A percentile compares a stretch with the other conserved stretches of the same genome.
Conservation (phyloP, 2,113 vertebrate genomes). For the Falco punctatus region DNA sequence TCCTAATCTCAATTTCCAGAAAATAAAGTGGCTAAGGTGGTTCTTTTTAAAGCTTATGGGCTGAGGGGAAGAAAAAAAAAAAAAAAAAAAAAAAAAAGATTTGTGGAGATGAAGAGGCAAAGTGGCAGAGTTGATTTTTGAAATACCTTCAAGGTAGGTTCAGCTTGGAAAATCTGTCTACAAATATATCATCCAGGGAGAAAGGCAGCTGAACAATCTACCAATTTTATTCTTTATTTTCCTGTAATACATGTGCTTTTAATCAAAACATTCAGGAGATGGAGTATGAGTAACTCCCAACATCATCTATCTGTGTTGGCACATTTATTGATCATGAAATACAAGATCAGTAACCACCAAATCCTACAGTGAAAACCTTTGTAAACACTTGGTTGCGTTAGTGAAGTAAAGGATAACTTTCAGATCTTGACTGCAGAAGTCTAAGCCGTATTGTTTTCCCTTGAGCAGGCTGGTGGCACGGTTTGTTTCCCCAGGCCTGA, state of each 20-base stretch:
- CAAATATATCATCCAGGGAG: neutral
- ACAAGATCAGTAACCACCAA: neutral
- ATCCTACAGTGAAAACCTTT: neutral
- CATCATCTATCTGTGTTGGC: neutral
- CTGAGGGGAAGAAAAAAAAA: neutral
- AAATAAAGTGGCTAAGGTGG: neutral
- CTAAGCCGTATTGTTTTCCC: neutral
- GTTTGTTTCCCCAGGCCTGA: neutral
- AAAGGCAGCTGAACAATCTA: neutral
- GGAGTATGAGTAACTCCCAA: neutral
- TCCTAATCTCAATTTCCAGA: neutral
- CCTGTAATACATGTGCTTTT: neutral
- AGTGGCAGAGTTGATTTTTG: neutral
- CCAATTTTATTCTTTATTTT: neutral
- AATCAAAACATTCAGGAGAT: neutral
- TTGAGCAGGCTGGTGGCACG: neutral
- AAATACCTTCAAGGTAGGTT: neutral
- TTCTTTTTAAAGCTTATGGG: neutral
- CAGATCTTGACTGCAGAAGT: neutral
- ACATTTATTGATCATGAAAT: neutral
- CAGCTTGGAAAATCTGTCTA: neutral
- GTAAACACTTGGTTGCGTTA: neutral
- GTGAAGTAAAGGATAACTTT: neutral
- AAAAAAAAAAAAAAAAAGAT: fast-evolving
- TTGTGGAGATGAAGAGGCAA: neutral